A percentile compares a stretch with the other conserved stretches of the same genome.
phyloP scores from a whole-genome alignment of 2,888 invertebrate species.

The Stenoptilia bipunctidactyla region DNA sequence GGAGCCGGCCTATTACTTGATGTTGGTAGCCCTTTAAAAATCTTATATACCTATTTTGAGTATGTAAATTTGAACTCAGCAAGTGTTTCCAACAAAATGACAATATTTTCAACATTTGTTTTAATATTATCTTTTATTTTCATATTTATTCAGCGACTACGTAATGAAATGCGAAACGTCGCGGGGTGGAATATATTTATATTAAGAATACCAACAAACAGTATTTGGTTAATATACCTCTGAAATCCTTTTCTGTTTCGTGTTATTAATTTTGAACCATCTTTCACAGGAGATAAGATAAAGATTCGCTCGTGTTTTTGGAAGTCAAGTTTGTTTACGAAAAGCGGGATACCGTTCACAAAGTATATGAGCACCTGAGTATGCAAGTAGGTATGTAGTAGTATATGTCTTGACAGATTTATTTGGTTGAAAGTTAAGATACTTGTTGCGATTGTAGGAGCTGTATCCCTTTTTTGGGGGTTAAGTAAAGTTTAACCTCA shows the following conservation, averaged over 20 bases:
- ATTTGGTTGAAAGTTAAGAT: too few species aligned
- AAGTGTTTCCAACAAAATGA: background rate
- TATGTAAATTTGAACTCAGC: too few species aligned
- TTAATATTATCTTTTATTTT: slow-evolving; percentile 1
- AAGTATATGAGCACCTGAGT: slow-evolving; percentile 12
- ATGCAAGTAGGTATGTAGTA: too few species aligned
- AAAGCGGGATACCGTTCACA: slow-evolving; percentile 6
- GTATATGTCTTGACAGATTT: too few species aligned
- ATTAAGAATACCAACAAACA: slow-evolving; percentile 33
- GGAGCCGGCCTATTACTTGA: too few species aligned
- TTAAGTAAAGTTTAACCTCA: too few species aligned
- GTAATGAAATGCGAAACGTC: slow-evolving; percentile 21
- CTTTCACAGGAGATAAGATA: slow-evolving; percentile 3
- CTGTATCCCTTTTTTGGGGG: too few species aligned
- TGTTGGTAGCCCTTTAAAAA: too few species aligned
- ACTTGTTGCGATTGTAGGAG: too few species aligned
- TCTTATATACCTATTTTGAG: too few species aligned
- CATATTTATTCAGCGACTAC: slow-evolving; percentile 31
- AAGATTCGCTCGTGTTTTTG: slow-evolving; percentile 18
- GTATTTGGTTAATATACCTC: slow-evolving; percentile 33
- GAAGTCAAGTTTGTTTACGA: background rate
- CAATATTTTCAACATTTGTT: background rate
- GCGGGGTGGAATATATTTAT: slow-evolving; percentile 33
- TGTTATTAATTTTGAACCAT: background rate
- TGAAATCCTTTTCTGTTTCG: slow-evolving; percentile 15